Conservation (phyloP, 2,113 vertebrate species). For the human region GRCh38 chr6:16421001-16421500, state of each 20-base stretch:
- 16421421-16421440: constrained; percentile 20
- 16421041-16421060: not conserved
- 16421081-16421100: not conserved
- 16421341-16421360: not conserved
- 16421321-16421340: not conserved
- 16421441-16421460: constrained; percentile 41
- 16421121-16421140: constrained; percentile 38
- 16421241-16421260: not conserved
- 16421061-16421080: not conserved
- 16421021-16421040: not conserved
- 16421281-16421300: not conserved
- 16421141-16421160: not conserved
- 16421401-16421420: constrained; percentile 37
- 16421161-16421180: not conserved
- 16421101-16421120: constrained; percentile 30
- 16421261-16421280: not conserved
- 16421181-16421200: not conserved
- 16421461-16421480: constrained; percentile 55
- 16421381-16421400: not conserved
- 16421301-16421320: not conserved
- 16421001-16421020: not conserved
- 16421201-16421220: not conserved
- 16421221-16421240: not conserved
- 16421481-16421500: not conserved
- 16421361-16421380: constrained; percentile 7